Percentiles rank a stretch among this genome's conserved stretches.
Evolutionary conservation across 2,888 invertebrate genomes (phyloP).

Genomic region (Drosophila ustulata): DNA sequence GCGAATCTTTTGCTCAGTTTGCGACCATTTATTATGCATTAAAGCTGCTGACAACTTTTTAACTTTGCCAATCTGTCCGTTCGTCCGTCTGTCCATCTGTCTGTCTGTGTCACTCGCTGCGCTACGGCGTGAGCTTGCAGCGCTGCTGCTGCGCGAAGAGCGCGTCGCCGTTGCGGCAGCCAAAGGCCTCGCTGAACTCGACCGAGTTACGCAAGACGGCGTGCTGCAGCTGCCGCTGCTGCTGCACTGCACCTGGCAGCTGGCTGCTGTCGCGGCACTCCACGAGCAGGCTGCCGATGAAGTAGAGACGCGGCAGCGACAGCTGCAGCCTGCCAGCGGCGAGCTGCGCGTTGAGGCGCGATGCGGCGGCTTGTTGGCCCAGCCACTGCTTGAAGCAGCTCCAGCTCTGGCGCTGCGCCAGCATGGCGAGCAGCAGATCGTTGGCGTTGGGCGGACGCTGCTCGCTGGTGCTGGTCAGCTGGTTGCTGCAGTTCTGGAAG

Average conservation of each 20-base stretch:
- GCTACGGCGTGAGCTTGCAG: constrained; percentile 38
- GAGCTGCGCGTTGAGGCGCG: constrained; percentile 63
- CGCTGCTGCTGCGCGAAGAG: constrained; percentile 62
- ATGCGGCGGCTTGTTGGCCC: constrained; percentile 50
- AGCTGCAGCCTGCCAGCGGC: constrained; percentile 63
- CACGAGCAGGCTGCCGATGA: constrained; percentile 72
- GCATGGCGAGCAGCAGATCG: constrained; percentile 72
- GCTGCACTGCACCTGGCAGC: constrained; percentile 27
- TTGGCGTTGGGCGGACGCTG: constrained; percentile 53
- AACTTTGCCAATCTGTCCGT: constrained; percentile 5
- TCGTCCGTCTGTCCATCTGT: not conserved
- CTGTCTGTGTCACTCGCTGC: not conserved
- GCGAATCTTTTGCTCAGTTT: constrained; percentile 29
- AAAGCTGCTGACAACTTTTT: constrained; percentile 28
- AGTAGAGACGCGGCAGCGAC: constrained; percentile 75
- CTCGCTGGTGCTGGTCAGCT: not conserved
- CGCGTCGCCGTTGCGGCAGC: constrained; percentile 68
- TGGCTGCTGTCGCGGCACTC: constrained; percentile 63
- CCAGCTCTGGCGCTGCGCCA: constrained; percentile 74
- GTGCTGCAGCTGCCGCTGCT: constrained; percentile 70
- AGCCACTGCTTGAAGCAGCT: constrained; percentile 73
- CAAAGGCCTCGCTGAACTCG: constrained; percentile 79
- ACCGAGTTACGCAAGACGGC: constrained; percentile 75
- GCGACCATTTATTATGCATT: constrained; percentile 46
- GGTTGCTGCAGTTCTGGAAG: constrained; percentile 71